Base-by-base conservation (phyloP, 2,888 invertebrate species). In the Polydesmus complanatus region DNA sequence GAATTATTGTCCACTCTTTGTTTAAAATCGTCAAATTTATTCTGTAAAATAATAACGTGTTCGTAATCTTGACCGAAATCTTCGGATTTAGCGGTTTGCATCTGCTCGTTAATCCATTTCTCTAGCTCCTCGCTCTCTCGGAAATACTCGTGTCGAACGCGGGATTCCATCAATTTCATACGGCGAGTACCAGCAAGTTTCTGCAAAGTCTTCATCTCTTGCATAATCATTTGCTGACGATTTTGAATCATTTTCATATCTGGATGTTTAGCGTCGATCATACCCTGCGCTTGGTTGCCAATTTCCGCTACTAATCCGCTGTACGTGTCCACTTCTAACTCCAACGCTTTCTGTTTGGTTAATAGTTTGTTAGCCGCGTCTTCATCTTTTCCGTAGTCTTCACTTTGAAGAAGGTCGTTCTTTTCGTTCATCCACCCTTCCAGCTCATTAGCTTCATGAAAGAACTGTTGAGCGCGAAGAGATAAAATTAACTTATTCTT, bases 51-150 rank as follows among this genome's bases (percentile, higher is more conserved):
- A 75, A 88, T 72, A 57, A 93, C 74, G 75, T 93, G 93, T 69
- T 93, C 92, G 69, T 87, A 94, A 73, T 96, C 95, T 72, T 89
- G 89, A 0, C 95, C 95, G 69, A 90, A 94, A 72, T 95, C 95
- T 69, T 94, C 93, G 61, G 88, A 88, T 56, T 86, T 85, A 1
- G 94, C 93, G 0, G 86, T 84, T 57, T 88, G 86, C 70, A 88
- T 83, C 72, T 94, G 90, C 68, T 94, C 93, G 65, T 85, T 83
- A 57, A 96, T 90, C 93, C 94, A 95, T 68, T 84, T 82, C 71
- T 92, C 91, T 50, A 95, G 78, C 70, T 94, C 94, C 1, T 85
- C 85, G 56, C 88, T 88, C 74, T 95, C 94, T 0, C 86, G 79
- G 72, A 93, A 82, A 73, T 93, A 95, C 70, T 94, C 93, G 70